Base-by-base conservation (phyloP, 1,140 invertebrate genomes). In the Euschistus heros region DNA sequence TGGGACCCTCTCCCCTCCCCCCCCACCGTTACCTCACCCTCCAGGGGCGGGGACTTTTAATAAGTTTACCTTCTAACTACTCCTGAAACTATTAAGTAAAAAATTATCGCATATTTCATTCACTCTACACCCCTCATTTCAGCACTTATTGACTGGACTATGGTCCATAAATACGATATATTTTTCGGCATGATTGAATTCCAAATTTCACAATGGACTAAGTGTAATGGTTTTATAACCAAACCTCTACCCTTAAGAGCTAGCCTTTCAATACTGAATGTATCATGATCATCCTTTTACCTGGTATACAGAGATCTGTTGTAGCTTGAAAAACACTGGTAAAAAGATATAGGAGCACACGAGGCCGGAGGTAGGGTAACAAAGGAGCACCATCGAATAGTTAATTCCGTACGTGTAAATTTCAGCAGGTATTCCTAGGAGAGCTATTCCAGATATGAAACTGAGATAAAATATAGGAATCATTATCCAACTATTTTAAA, bases 311-410 rank as follows among this genome's bases (percentile, higher is more conserved):
- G 33, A 62, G 5, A 46, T 42, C 18, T 22, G 17, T 59, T 59
- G 55, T 8, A 59, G n/a, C 26, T 54, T 26, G 15, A 15, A 66
- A 44, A 47, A 62, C 20, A 66, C n/a, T 17, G 17, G 44, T 24
- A 63, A 46, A 18, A 44, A 33, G 14, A 63, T 30, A 15, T 50
- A 54, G 10, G 47, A 18, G n/a, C 47, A 50, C 2, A 50, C 8
- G 2, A 50, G n/a, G n/a, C 47, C 47, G 10, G 22, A 8, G 5
- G 22, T 50, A 1, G 47, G n/a, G 22, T 20, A 18, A 14, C 47
- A n/a, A 6, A 50, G 22, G 8, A n/a, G 2, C 5, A 50, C 22
- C 2, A 22, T 1, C 47, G 10, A 20, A 18, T 50, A 50, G 5
- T 50, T 18, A 2, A 22, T 50, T 0, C 47, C 47, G 10, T 50